A percentile compares a stretch with the other conserved stretches of the same genome.
Evolutionary conservation across 2,113 vertebrate genomes (phyloP).

Genomic region (Erythrocercus mccallii): DNA sequence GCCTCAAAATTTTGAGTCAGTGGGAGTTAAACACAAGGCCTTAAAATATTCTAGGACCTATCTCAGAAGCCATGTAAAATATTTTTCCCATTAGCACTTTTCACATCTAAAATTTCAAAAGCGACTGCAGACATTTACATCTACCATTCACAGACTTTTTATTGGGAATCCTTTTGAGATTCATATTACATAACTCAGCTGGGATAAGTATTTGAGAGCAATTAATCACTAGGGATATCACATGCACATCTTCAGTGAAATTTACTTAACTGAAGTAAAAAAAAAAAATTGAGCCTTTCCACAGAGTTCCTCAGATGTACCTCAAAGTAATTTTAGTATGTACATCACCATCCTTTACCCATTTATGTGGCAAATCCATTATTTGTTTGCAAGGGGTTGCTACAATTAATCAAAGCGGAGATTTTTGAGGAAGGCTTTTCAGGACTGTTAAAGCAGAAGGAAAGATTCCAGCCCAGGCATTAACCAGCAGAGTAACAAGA

Average conservation of each 20-base stretch:
- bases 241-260: background rate
- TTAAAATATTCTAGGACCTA: background rate
- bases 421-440: background rate
- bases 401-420: background rate
- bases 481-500: background rate
- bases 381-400: background rate
- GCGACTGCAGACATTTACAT: background rate
- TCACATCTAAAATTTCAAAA: background rate
- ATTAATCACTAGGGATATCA: background rate
- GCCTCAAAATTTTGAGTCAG: background rate
- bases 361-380: background rate
- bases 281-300: background rate
- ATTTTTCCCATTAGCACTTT: conserved; percentile 31
- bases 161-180: background rate
- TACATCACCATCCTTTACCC: background rate
- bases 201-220: conserved; percentile 1
- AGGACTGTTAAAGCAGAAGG: background rate
- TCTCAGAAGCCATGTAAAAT: background rate
- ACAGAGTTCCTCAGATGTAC: background rate
- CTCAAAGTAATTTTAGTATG: background rate
- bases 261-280: background rate
- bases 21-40: background rate
- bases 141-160: background rate
- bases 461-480: background rate
- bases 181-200: background rate